Conservation (phyloP, 2,888 invertebrate species). For the Macaria notata region DNA sequence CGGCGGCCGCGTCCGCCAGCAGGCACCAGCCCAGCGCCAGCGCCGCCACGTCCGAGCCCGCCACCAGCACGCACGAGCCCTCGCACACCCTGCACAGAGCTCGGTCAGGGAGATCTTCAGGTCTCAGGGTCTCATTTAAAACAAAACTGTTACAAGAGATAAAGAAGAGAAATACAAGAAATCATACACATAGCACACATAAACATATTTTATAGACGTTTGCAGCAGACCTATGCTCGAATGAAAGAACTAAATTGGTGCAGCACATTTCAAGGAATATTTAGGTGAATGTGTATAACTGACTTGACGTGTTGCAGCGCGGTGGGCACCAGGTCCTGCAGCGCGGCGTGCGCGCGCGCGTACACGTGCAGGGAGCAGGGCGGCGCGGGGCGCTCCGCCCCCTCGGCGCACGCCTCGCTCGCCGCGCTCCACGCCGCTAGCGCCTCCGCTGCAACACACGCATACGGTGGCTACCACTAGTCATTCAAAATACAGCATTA, state of each 20-base stretch:
- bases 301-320: conserved; percentile 40
- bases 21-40: conserved; percentile 87
- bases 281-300: too few species aligned
- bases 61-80: conserved; percentile 78
- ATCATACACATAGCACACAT: too few species aligned
- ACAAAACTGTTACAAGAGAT: too few species aligned
- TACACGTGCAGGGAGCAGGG: conserved; percentile 38
- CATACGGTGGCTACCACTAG: background rate
- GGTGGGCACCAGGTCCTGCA: conserved; percentile 45
- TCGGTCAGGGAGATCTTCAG: too few species aligned
- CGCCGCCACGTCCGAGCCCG: conserved; percentile 82
- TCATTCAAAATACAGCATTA: too few species aligned
- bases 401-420: conserved; percentile 30
- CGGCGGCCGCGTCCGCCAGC: conserved; percentile 86
- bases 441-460: conserved; percentile 40
- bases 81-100: conserved; percentile 79
- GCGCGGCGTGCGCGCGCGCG: conserved; percentile 35
- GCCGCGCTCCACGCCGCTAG: conserved; percentile 41
- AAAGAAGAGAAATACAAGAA: too few species aligned
- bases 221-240: too few species aligned
- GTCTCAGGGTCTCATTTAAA: too few species aligned
- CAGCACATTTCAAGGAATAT: too few species aligned
- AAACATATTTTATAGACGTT: too few species aligned
- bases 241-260: too few species aligned
- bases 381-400: conserved; percentile 30